Conservation (phyloP, 2,888 invertebrate species). For the Netelia melanura region DNA sequence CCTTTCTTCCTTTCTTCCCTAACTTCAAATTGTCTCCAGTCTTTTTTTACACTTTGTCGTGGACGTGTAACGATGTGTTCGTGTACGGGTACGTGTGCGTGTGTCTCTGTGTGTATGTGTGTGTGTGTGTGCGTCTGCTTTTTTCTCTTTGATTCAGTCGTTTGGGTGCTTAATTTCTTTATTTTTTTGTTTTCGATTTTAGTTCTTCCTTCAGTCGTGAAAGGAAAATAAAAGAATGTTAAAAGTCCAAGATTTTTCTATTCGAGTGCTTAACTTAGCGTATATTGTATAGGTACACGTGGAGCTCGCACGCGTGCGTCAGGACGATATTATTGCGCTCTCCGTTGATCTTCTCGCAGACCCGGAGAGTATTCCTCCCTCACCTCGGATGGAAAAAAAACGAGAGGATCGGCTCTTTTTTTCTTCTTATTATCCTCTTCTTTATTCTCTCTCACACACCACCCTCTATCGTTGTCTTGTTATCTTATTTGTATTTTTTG, state of each 20-base stretch:
- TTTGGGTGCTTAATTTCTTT: constrained; percentile 31
- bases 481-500: constrained; percentile 11
- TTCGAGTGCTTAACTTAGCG: constrained; percentile 63
- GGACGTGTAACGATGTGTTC: constrained; percentile 7
- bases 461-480: constrained; percentile 18
- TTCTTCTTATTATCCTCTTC: not conserved
- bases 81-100: constrained; percentile 6
- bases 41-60: constrained; percentile 60
- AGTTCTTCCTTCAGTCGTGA: constrained; percentile 23
- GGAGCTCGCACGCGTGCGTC: constrained; percentile 72
- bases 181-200: constrained; percentile 5
- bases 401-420: not conserved
- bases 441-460: constrained; percentile 10
- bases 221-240: constrained; percentile 36
- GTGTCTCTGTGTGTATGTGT: not conserved
- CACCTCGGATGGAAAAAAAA: not conserved
- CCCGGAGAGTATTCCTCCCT: constrained; percentile 6
- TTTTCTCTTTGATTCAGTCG: constrained; percentile 43
- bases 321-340: constrained; percentile 54
- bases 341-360: constrained; percentile 25
- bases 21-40: constrained; percentile 50
- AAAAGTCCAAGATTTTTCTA: constrained; percentile 61
- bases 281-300: constrained; percentile 70
- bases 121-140: not conserved
- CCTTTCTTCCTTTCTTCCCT: not conserved